These are phyloP conservation scores for Eudasyphora cyanicolor DNA, from an alignment of 2,888 invertebrate genomes.

Conservation along the genomic window DNA sequence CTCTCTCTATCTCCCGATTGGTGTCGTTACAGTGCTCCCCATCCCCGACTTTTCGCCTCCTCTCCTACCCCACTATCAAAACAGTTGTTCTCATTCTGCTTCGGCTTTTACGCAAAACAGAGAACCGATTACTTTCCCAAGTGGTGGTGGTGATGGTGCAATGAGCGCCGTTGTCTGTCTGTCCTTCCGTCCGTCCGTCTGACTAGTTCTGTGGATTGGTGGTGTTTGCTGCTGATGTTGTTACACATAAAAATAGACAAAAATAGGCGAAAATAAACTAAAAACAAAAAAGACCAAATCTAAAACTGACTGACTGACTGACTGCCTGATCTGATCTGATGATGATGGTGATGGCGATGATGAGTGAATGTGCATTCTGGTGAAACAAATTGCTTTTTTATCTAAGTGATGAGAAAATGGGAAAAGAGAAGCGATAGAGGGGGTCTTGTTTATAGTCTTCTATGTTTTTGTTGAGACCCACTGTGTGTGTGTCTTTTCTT, in stretches of 20 bases:
- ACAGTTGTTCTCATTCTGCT: neutral
- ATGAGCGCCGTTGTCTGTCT: no score
- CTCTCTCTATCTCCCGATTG: neutral
- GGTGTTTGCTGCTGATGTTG: neutral
- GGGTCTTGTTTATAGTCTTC: neutral
- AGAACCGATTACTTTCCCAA: slow-evolving; percentile 1
- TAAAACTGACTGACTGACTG: neutral
- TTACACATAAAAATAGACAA: slow-evolving; percentile 3
- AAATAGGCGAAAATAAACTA: neutral
- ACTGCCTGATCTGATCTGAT: no score
- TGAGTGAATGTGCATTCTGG: slow-evolving; percentile 15
- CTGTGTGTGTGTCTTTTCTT: neutral
- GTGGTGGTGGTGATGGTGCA: neutral
- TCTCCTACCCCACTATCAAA: neutral
- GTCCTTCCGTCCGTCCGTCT: no score
- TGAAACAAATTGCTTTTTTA: slow-evolving; percentile 16
- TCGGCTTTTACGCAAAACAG: neutral
- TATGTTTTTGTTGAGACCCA: neutral
- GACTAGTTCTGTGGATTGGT: no score
- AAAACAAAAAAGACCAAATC: neutral
- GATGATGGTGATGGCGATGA: slow-evolving; percentile 21
- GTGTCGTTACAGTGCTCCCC: neutral
- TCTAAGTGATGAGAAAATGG: neutral
- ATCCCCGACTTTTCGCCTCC: neutral
- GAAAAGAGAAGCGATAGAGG: neutral